These are phyloP conservation scores for Epizoanthus illoricatus DNA, from an alignment of 92 coral and sea anemone genomes.

Conservation along the genomic window DNA sequence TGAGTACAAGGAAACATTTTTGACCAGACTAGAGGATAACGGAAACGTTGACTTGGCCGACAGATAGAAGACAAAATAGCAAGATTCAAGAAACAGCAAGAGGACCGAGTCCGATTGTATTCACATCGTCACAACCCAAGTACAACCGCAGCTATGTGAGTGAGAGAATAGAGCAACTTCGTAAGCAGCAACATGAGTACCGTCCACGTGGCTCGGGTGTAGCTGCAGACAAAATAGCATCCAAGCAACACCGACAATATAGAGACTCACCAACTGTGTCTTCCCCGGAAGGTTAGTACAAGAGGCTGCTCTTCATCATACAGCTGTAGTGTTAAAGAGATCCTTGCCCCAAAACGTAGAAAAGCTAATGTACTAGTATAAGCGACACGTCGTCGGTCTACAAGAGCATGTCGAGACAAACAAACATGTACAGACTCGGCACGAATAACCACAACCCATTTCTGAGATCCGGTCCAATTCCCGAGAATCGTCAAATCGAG, in stretches of 20 bases:
- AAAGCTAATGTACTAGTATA: no score
- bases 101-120: constrained; percentile 20
- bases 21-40: no score
- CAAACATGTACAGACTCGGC: no score
- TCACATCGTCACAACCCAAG: constrained; percentile 29
- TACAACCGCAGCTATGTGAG: not conserved
- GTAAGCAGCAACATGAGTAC: not conserved
- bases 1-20: no score
- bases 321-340: no score
- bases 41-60: no score
- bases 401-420: no score
- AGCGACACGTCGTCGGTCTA: no score
- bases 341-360: no score
- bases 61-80: not conserved
- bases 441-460: no score
- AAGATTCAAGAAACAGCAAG: constrained; percentile 6
- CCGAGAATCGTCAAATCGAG: no score
- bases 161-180: constrained; percentile 4
- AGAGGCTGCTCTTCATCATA: not conserved
- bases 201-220: not conserved
- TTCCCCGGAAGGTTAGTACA: constrained; percentile 15
- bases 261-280: not conserved
- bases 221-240: not conserved
- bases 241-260: not conserved
- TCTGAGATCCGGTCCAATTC: no score